These are phyloP conservation scores for Enteromius thamalakanensis DNA, from an alignment of 2,797 vertebrate species.

Conservation along the genomic window DNA sequence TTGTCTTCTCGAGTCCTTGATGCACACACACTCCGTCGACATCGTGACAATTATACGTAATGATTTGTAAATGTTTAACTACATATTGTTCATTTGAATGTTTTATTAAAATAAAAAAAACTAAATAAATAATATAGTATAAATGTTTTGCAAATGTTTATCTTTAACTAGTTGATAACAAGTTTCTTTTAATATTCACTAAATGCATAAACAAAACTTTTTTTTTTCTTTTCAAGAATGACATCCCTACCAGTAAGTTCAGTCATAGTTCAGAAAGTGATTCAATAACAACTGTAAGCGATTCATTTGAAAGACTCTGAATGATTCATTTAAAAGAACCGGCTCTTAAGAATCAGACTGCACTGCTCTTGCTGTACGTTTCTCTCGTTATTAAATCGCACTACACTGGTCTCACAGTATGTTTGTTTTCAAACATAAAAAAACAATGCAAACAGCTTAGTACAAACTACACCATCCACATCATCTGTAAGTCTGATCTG, in stretches of 20 bases:
- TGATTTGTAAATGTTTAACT: background rate
- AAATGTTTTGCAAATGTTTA: background rate
- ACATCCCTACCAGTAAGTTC: background rate
- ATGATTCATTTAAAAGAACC: background rate
- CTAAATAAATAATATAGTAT: background rate
- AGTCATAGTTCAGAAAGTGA: background rate
- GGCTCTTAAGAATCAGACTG: background rate
- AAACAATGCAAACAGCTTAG: background rate
- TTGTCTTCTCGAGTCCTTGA: no score
- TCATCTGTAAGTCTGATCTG: background rate
- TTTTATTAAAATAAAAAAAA: background rate
- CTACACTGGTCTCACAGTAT: background rate
- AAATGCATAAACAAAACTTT: background rate
- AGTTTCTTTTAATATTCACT: background rate
- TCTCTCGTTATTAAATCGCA: background rate
- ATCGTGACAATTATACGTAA: background rate
- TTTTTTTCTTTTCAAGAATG: background rate
- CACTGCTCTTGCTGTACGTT: background rate
- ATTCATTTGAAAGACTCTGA: background rate
- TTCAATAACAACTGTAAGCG: background rate
- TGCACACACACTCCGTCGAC: no score
- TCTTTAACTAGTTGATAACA: background rate
- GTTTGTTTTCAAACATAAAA: background rate
- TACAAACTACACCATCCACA: background rate
- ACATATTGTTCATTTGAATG: background rate